These are phyloP conservation scores for Paradisaea rubra DNA, from an alignment of 2,113 vertebrate species.

Conservation along the genomic window DNA sequence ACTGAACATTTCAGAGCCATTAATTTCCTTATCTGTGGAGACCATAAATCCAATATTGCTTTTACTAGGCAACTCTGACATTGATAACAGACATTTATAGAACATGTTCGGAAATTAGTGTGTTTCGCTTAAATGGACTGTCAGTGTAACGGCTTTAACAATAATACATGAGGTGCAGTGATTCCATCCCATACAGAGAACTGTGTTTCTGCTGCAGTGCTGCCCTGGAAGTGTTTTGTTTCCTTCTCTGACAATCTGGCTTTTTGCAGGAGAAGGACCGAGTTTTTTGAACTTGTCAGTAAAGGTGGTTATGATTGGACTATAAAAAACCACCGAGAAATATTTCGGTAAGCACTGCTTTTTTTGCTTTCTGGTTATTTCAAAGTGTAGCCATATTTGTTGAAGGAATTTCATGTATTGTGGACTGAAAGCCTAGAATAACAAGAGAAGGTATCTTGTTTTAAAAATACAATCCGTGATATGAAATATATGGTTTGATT, in stretches of 20 bases:
- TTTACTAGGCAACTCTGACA: conserved; percentile 50
- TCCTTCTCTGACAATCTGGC: conserved; percentile 46
- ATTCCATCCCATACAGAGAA: conserved; percentile 13
- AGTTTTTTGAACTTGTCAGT: conserved; percentile 94
- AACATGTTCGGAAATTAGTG: conserved; percentile 60
- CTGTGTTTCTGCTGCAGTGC: conserved; percentile 23
- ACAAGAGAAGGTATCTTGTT: not conserved
- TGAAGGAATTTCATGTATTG: not conserved
- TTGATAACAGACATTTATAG: conserved; percentile 55
- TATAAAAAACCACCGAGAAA: conserved; percentile 86
- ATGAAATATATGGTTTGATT: not conserved
- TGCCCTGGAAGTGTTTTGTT: conserved; percentile 41
- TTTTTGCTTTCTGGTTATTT: conserved; percentile 31
- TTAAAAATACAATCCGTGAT: not conserved
- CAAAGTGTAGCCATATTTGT: not conserved
- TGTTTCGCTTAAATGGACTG: conserved; percentile 70
- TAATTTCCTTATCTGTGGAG: conserved; percentile 25
- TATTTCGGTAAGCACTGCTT: conserved; percentile 81
- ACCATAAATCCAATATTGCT: conserved; percentile 29
- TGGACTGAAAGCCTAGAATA: not conserved
- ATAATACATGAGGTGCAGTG: conserved; percentile 51
- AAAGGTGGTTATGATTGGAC: conserved; percentile 95
- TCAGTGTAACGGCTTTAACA: conserved; percentile 65
- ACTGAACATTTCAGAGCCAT: conserved; percentile 30
- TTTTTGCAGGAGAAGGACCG: conserved; percentile 84